Evolutionary conservation across 2,113 vertebrate genomes (phyloP), one percentile per base, ranked within the genome.

Genomic region (Gymnarchus niloticus): DNA sequence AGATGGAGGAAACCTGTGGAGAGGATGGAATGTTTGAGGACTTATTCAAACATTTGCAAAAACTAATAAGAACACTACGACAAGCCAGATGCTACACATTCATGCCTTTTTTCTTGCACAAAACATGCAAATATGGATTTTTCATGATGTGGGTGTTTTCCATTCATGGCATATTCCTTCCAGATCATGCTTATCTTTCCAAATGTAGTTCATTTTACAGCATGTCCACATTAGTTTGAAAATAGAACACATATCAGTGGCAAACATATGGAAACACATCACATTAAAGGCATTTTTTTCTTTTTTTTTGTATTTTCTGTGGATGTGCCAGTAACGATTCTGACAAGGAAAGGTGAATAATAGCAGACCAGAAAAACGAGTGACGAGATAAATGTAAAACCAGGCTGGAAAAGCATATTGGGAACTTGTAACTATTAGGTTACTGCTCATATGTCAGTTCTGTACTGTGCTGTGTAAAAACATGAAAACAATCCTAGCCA

Each of bases 51-150:
- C 96, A 97, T 95, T 97, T 96, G 94, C 95, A 95, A 97, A 73
- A 97, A 96, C 96, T 96, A 96, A 96, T 98, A 99, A 97, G 95
- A 96, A 95, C 96, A 94, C 95, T 97, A 97, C 97, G 97, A 97
- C 96, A 97, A 95, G 93, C 94, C 95, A 95, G 96, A 96, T 95
- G 92, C 88, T 90, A 88, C 87, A 86, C 93, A 91, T 93, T 93
- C 94, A 90, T 86, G 83, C 85, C 56, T 69, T 83, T 88, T 84
- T 87, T 6, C 25, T 54, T 28, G 77, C 77, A 48, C 51, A 54
- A 78, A 87, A 80, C 82, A 21, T 49, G 41, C 83, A 87, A 46
- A 84, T 56, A 84, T 80, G 12, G 52, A 44, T 78, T 83, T 61
- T 56, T 25, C 46, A 61, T 49, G 9, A 56, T 86, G 19, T 19